phyloP scores from a whole-genome alignment of 2,888 invertebrate species.

The Hofmannophila pseudospretella region DNA sequence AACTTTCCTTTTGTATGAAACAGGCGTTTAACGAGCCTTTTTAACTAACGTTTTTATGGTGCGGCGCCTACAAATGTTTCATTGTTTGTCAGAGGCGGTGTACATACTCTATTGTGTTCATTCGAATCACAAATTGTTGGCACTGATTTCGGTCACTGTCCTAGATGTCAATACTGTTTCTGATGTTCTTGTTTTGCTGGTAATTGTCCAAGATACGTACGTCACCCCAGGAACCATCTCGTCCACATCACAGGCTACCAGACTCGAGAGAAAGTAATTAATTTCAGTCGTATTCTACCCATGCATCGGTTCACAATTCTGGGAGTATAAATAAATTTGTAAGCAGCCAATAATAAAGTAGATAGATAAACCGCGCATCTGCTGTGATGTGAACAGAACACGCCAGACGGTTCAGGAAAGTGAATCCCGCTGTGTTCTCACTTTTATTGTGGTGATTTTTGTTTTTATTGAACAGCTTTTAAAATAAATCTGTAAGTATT shows the following conservation, averaged over 20 bases:
- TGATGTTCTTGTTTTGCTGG: slow-evolving; percentile 68
- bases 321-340: slow-evolving; percentile 55
- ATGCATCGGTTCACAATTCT: slow-evolving; percentile 52
- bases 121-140: slow-evolving; percentile 52
- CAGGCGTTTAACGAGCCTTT: too few species aligned
- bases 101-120: too few species aligned
- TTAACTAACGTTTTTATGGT: too few species aligned
- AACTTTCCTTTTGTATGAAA: too few species aligned
- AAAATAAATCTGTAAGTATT: too few species aligned
- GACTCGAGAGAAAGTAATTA: slow-evolving; percentile 55
- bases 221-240: slow-evolving; percentile 48
- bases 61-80: too few species aligned
- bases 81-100: too few species aligned
- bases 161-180: slow-evolving; percentile 65
- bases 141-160: slow-evolving; percentile 64
- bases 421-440: too few species aligned
- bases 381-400: slow-evolving; percentile 35
- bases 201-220: slow-evolving; percentile 66
- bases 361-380: slow-evolving; percentile 20
- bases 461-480: too few species aligned
- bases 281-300: slow-evolving; percentile 58
- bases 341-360: slow-evolving; percentile 30
- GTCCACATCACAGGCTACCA: slow-evolving; percentile 37
- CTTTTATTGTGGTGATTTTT: too few species aligned
- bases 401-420: slow-evolving; percentile 17